phyloP scores from a whole-genome alignment of 2,797 vertebrate genomes.

The Poecile montanus region DNA sequence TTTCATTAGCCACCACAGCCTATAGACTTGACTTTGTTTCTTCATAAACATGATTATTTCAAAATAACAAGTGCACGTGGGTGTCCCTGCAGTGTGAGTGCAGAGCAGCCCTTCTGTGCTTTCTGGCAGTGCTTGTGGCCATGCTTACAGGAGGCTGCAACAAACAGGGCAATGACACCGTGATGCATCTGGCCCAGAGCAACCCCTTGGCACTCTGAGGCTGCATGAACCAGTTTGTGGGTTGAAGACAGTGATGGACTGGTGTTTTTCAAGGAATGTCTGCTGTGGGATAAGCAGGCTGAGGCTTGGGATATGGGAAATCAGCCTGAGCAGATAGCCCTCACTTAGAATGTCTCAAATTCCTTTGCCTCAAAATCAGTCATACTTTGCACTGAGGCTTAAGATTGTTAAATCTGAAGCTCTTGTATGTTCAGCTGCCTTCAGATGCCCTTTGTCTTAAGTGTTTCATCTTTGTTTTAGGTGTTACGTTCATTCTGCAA shows the following conservation, averaged over 20 bases:
- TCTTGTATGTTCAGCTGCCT: neutral
- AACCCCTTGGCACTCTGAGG: neutral
- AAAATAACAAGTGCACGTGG: neutral
- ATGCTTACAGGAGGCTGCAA: neutral
- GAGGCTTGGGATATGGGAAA: neutral
- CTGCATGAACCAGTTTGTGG: neutral
- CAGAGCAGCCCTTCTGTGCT: neutral
- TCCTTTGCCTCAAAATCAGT: neutral
- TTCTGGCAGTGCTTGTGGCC: neutral
- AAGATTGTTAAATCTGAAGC: neutral
- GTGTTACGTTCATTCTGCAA: neutral
- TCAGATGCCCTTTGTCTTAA: neutral
- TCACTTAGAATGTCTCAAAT: neutral
- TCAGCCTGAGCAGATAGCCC: neutral
- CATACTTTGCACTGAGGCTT: neutral
- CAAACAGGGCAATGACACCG: neutral
- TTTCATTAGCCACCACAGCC: neutral
- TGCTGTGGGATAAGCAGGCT: neutral
- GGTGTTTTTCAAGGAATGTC: neutral
- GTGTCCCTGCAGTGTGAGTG: neutral
- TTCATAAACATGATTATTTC: neutral
- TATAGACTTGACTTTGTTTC: neutral
- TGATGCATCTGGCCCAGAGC: neutral
- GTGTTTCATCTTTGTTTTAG: neutral
- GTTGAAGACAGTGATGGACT: neutral